These are phyloP conservation scores for Amphipyra tragopoginis DNA, from an alignment of 2,888 invertebrate genomes.

Conservation along the genomic window DNA sequence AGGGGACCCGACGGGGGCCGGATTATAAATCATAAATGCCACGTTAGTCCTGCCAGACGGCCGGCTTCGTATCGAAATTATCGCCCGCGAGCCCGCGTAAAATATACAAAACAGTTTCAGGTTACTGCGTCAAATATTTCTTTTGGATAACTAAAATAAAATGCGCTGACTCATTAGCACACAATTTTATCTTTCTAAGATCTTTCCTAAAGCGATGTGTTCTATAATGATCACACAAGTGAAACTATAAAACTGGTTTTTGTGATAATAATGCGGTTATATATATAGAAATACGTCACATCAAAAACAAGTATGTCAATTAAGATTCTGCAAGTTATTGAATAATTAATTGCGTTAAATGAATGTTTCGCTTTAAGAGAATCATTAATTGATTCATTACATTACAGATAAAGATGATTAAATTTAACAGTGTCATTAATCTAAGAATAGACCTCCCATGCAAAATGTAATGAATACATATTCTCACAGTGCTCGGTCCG, in stretches of 20 bases:
- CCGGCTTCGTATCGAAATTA: slow-evolving; percentile 83
- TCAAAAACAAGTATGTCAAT: slow-evolving; percentile 37
- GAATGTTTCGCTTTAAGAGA: slow-evolving; percentile 60
- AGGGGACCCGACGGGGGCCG: slow-evolving; percentile 82
- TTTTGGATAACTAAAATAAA: slow-evolving; percentile 77
- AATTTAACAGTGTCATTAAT: slow-evolving; percentile 64
- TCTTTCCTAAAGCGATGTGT: slow-evolving; percentile 23
- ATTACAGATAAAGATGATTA: slow-evolving; percentile 66
- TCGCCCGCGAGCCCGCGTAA: slow-evolving; percentile 81
- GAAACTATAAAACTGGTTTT: slow-evolving; percentile 49
- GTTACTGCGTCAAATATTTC: slow-evolving; percentile 85
- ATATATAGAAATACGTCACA: slow-evolving; percentile 40
- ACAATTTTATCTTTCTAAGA: slow-evolving; percentile 46
- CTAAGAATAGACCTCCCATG: slow-evolving; percentile 71
- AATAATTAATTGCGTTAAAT: slow-evolving; percentile 57
- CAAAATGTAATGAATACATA: slow-evolving; percentile 68
- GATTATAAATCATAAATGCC: slow-evolving; percentile 89
- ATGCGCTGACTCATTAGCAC: slow-evolving; percentile 76
- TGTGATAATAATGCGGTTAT: slow-evolving; percentile 25
- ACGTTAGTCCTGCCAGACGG: slow-evolving; percentile 78
- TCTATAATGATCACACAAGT: slow-evolving; percentile 32
- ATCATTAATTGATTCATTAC: slow-evolving; percentile 64
- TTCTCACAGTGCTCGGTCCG: slow-evolving; percentile 68
- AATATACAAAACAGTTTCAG: slow-evolving; percentile 87
- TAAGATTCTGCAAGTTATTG: slow-evolving; percentile 46